phyloP scores from a whole-genome alignment of 2,797 vertebrate species.

The Enteromius radiatus region DNA sequence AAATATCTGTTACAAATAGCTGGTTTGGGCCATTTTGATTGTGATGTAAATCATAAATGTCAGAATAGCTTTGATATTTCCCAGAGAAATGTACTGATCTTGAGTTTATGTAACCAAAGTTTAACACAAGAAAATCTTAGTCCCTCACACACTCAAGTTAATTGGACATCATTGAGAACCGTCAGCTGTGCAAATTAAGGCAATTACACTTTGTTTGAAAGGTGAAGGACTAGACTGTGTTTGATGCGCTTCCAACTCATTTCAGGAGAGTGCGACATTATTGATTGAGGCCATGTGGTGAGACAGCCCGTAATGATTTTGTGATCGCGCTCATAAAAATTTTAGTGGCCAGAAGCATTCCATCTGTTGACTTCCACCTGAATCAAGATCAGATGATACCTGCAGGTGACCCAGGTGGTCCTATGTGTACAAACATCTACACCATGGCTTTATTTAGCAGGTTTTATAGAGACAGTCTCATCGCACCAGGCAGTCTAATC shows the following conservation, averaged over 20 bases:
- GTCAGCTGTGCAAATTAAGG: conserved; percentile 2
- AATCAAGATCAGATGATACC: conserved; percentile 2
- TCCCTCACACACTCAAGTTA: conserved; percentile 5
- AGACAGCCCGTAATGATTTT: conserved; percentile 20
- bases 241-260: conserved; percentile 44
- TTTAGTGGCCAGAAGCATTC: conserved; percentile 26
- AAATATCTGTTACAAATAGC: neutral
- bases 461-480: conserved; percentile 7
- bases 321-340: conserved; percentile 1
- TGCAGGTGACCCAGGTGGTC: conserved; percentile 16
- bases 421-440: conserved; percentile 3
- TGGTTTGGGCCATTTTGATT: neutral
- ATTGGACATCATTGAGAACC: conserved; percentile 18
- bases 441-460: neutral
- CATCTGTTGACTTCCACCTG: conserved; percentile 43
- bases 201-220: conserved; percentile 20
- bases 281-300: conserved; percentile 20
- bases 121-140: conserved; percentile 20
- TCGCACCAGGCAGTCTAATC: neutral
- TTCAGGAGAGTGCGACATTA: neutral
- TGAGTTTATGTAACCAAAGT: neutral
- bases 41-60: neutral
- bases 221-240: conserved; percentile 42
- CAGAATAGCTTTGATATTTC: neutral
- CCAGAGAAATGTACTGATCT: neutral